A percentile compares a stretch with the other conserved stretches of the same genome.
phyloP scores from a whole-genome alignment of 2,113 vertebrate genomes.

The Psilopsiagon aymara region DNA sequence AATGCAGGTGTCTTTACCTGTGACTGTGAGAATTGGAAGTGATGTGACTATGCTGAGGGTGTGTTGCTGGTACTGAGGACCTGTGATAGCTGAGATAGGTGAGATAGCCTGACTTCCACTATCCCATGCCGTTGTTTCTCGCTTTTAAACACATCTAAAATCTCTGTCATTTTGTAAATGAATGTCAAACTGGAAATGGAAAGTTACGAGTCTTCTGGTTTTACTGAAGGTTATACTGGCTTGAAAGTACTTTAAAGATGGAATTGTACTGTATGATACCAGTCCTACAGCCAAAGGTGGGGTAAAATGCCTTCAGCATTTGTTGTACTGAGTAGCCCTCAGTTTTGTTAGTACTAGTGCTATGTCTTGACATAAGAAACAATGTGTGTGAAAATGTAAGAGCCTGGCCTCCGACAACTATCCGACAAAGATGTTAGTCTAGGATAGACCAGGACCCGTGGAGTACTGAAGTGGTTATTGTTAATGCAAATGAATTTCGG shows the following conservation, averaged over 20 bases:
- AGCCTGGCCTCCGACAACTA: not conserved
- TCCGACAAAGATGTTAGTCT: not conserved
- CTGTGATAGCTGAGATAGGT: not conserved
- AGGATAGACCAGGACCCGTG: not conserved
- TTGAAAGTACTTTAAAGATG: not conserved
- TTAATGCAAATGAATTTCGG: not conserved
- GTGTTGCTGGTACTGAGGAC: accelerated
- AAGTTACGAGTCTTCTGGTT: not conserved
- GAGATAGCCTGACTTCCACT: accelerated
- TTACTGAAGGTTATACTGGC: not conserved
- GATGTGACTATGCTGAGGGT: accelerated
- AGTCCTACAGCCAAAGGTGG: not conserved
- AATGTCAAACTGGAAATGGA: not conserved
- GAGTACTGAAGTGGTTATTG: not conserved
- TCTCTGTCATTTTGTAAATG: not conserved
- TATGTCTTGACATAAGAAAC: not conserved
- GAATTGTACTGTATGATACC: not conserved
- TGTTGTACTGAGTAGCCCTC: not conserved
- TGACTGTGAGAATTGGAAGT: not conserved
- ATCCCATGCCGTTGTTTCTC: accelerated
- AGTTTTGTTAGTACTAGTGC: not conserved
- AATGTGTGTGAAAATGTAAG: not conserved
- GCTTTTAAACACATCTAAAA: not conserved
- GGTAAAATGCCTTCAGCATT: not conserved
- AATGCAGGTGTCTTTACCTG: not conserved